Evolutionary conservation across 1,140 invertebrate species (phyloP), one percentile per base, ranked within the genome.

Genomic region (Hylaeus anthracinus): DNA sequence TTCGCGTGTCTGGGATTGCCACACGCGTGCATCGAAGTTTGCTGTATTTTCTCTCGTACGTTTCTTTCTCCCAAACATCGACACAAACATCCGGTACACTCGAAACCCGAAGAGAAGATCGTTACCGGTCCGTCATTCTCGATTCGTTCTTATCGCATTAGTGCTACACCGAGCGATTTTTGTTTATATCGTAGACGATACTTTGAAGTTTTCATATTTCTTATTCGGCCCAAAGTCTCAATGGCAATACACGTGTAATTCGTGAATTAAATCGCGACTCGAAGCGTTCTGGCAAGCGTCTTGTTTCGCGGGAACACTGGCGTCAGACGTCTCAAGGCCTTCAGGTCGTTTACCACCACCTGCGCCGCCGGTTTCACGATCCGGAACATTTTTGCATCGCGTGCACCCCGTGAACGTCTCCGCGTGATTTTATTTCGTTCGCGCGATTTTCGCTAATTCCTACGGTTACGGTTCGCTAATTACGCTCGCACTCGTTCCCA

Each of bases 271-370:
- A 78, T 63, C 55, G 60, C 73, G 5, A 55, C 56, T 76, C 53
- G 12, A 8, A 61, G 64, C 69, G 73, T 70, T 26, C 74, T 83
- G 53, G 84, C 56, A 53, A 58, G 53, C 55, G 58, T 84, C 80
- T 82, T 78, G 74, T 81, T 74, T 81, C 77, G 6, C 63, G 69
- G 77, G 56, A 73, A 55, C 76, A 81, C 75, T 43, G 71, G 61
- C 78, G 83, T 83, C 88, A 91, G 88, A 90, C 90, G 87, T 92
- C 91, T 93, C 92, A 93, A 93, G 92, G 92, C 85, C 92, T 91
- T 84, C 90, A 85, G 92, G 92, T 92, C 92, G 88, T 92, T 92
- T 92, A 92, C 91, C 91, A 92, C 90, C 91, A 93, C 91, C 90
- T 92, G 92, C 88, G 85, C 87, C 86, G 88, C 75, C 84, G 81